Evolutionary conservation across 2,113 vertebrate genomes (phyloP).

Genomic region (Parus major): DNA sequence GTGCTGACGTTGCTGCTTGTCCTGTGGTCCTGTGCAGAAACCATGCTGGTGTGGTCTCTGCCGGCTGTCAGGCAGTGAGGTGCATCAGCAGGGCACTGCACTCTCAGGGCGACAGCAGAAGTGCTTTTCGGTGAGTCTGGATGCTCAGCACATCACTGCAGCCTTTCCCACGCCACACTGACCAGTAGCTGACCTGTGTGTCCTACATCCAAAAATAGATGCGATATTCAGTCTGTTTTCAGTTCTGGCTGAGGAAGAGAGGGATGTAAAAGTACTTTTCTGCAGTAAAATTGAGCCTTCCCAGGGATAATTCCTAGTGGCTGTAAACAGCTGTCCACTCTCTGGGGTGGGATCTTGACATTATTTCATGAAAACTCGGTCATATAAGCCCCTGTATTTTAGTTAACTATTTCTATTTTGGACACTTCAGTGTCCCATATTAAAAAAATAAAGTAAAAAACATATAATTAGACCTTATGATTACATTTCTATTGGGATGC

Average conservation of each 20-base stretch:
- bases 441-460: neutral
- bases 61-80: accelerated
- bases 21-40: neutral
- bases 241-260: neutral
- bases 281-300: neutral
- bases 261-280: neutral
- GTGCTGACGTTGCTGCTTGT: neutral
- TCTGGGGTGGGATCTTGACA: neutral
- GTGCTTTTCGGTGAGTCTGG: neutral
- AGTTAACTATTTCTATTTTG: neutral
- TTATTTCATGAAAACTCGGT: neutral
- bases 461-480: neutral
- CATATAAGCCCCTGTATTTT: neutral
- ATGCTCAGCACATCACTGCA: neutral
- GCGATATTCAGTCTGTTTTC: neutral
- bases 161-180: neutral
- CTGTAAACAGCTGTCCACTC: neutral
- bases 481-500: neutral
- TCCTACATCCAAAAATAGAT: neutral
- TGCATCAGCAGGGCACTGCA: neutral
- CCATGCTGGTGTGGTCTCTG: neutral
- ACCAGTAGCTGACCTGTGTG: neutral
- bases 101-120: neutral
- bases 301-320: neutral
- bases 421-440: neutral